Conservation (phyloP, 2,888 invertebrate genomes). For the Oxytorus armatus region DNA sequence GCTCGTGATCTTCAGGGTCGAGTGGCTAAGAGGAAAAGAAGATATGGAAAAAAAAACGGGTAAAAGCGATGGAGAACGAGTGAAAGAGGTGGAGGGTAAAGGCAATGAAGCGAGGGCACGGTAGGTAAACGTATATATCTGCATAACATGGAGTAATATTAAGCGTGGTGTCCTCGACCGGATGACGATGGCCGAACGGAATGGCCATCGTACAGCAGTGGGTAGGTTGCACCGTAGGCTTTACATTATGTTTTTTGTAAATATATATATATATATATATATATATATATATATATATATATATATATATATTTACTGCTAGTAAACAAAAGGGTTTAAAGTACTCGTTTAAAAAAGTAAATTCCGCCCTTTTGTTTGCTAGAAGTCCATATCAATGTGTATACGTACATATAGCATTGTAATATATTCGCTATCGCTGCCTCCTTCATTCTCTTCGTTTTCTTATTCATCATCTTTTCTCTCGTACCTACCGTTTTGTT, state of each 20-base stretch:
- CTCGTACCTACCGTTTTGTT: not conserved
- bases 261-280: constrained; percentile 11
- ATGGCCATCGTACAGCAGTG: too few relatives aligned
- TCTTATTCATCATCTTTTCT: constrained; percentile 41
- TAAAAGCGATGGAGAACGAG: constrained; percentile 28
- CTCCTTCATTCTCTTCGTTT: constrained; percentile 40
- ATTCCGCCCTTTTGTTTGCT: not conserved
- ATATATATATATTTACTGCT: not conserved
- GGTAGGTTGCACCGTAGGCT: constrained; percentile 70
- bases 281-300: not conserved
- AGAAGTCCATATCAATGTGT: not conserved
- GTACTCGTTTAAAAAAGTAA: not conserved
- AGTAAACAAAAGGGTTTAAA: not conserved
- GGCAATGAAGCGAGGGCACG: constrained; percentile 26
- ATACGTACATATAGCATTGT: constrained; percentile 26
- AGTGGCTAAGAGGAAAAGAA: constrained; percentile 31
- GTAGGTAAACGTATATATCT: constrained; percentile 66
- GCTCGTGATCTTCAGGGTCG: constrained; percentile 54
- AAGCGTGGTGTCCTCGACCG: constrained; percentile 74
- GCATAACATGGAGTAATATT: constrained; percentile 77
- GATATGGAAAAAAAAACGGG: constrained; percentile 24
- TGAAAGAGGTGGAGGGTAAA: constrained; percentile 17
- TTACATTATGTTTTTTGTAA: not conserved
- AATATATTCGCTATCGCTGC: constrained; percentile 33
- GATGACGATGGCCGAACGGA: constrained; percentile 75